phyloP scores from a whole-genome alignment of 2,797 vertebrate species.

The Argyrosomus regius region DNA sequence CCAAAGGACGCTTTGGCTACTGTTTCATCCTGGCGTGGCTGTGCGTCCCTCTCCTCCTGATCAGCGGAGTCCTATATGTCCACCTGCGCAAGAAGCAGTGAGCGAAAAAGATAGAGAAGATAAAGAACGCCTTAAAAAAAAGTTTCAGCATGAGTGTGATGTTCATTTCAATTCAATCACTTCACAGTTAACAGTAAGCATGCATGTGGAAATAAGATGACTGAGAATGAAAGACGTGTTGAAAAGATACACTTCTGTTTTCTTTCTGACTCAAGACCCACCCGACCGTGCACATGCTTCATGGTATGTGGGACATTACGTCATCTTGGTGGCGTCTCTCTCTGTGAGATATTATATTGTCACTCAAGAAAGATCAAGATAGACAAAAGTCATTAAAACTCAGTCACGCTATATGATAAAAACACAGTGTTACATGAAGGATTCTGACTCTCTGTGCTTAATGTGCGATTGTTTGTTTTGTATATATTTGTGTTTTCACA shows the following conservation, averaged over 20 bases:
- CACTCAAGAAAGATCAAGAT: slow-evolving; percentile 7
- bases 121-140: neutral
- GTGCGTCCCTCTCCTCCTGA: slow-evolving; percentile 88
- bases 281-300: accelerated
- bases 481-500: slow-evolving; percentile 34
- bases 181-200: neutral
- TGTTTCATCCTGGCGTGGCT: slow-evolving; percentile 91
- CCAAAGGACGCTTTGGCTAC: slow-evolving; percentile 88
- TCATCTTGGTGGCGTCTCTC: neutral
- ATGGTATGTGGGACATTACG: neutral
- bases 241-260: slow-evolving; percentile 13
- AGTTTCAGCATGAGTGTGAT: neutral
- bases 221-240: slow-evolving; percentile 34
- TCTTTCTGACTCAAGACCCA: slow-evolving; percentile 17
- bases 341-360: neutral
- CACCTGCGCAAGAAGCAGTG: slow-evolving; percentile 91
- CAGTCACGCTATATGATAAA: slow-evolving; percentile 5
- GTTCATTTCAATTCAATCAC: neutral
- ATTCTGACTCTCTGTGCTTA: slow-evolving; percentile 10
- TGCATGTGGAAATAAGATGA: neutral
- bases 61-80: slow-evolving; percentile 89
- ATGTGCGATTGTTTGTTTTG: slow-evolving; percentile 20
- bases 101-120: slow-evolving; percentile 36
- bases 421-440: slow-evolving; percentile 1
- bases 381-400: neutral